Percentiles rank a stretch among this genome's conserved stretches.
These are phyloP conservation scores for Spilogale gracilis DNA, from an alignment of 2,113 vertebrate species.

Conservation along the genomic window DNA sequence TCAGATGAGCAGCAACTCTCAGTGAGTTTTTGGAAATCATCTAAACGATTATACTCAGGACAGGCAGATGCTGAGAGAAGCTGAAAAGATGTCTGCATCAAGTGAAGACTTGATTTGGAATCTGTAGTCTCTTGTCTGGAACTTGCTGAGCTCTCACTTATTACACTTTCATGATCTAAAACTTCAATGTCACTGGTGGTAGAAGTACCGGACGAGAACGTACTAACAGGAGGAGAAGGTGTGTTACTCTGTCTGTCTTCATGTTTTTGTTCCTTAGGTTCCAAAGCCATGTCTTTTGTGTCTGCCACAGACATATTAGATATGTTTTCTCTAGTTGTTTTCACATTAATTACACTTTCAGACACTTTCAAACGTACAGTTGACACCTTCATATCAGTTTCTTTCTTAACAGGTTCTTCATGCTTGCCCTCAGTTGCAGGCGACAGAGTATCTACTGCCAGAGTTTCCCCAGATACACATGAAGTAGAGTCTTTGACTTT, in stretches of 20 bases:
- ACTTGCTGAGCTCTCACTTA: conserved; percentile 98
- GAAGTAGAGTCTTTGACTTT: conserved; percentile 72
- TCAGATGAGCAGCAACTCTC: conserved; percentile 98
- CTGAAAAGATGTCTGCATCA: conserved; percentile 99
- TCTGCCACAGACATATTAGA: conserved; percentile 76
- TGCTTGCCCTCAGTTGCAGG: conserved; percentile 56
- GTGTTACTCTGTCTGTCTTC: conserved; percentile 98
- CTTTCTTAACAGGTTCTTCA: conserved; percentile 75
- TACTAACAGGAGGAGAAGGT: conserved; percentile 96
- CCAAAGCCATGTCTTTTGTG: conserved; percentile 89
- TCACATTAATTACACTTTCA: conserved; percentile 73
- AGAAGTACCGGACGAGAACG: conserved; percentile 98
- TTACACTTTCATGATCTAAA: conserved; percentile 97
- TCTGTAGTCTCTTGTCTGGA: conserved; percentile 96
- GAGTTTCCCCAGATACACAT: conserved; percentile 66
- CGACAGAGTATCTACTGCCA: conserved; percentile 55
- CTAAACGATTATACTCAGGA: conserved; percentile 93
- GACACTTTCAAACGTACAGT: conserved; percentile 71
- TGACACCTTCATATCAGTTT: conserved; percentile 72
- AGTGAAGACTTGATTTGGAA: conserved; percentile 94
- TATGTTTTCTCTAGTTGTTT: conserved; percentile 51
- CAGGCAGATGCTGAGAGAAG: conserved; percentile 96
- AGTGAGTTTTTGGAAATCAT: conserved; percentile 97
- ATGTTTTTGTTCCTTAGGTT: conserved; percentile 93
- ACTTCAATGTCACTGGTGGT: conserved; percentile 99